Percentiles rank a stretch among this genome's conserved stretches.
Conservation (phyloP, 2,888 invertebrate species). For the Tiliacea citrago region DNA sequence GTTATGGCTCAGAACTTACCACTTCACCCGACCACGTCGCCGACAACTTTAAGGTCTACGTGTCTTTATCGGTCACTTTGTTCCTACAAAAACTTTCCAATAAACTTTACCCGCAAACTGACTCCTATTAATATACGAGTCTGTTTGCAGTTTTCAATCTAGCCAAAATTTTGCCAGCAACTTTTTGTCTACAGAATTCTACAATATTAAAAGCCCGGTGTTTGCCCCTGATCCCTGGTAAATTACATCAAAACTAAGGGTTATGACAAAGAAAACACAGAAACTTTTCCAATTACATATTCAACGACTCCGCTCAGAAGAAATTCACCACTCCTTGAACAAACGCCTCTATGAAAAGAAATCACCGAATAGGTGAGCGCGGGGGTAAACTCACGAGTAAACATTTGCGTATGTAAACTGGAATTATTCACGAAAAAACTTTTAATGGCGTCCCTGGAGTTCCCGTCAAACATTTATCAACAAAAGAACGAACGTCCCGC, state of each 20-base stretch:
- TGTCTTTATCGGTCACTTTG: constrained; percentile 75
- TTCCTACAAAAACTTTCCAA: constrained; percentile 65
- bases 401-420: constrained; percentile 91
- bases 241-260: constrained; percentile 74
- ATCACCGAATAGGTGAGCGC: constrained; percentile 90
- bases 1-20: constrained; percentile 82
- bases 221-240: constrained; percentile 58
- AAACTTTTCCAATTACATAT: constrained; percentile 89
- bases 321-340: constrained; percentile 84
- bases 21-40: constrained; percentile 73
- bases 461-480: constrained; percentile 91
- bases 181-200: constrained; percentile 41
- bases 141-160: constrained; percentile 62
- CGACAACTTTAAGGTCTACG: constrained; percentile 74
- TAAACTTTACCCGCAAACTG: constrained; percentile 55
- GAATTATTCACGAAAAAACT: constrained; percentile 91
- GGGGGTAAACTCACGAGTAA: constrained; percentile 89
- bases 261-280: constrained; percentile 78
- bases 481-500: constrained; percentile 91
- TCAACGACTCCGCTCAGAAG: constrained; percentile 83
- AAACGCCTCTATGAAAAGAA: constrained; percentile 88
- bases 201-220: constrained; percentile 52
- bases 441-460: constrained; percentile 91
- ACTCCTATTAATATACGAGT: constrained; percentile 49
- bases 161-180: constrained; percentile 30